Evolutionary conservation across 2,113 vertebrate species (phyloP).

Genomic region (Oreotragus oreotragus): DNA sequence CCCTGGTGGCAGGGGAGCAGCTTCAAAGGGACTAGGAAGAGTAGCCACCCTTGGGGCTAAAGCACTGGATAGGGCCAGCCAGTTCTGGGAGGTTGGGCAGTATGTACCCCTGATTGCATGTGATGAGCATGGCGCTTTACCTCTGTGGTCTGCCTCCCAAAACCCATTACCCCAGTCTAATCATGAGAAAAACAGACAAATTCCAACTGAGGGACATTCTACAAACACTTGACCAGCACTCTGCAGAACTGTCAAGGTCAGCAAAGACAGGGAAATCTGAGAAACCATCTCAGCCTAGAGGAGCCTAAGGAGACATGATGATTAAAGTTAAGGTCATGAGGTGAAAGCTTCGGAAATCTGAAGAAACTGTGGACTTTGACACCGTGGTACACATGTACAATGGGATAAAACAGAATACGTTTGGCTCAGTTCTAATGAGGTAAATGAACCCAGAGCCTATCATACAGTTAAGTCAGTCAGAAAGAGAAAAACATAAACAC

Average conservation of each 20-base stretch:
- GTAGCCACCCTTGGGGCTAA: conserved; percentile 90
- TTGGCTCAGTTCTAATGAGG: not conserved
- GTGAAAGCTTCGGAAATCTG: not conserved
- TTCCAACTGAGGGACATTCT: not conserved
- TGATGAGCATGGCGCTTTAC: not conserved
- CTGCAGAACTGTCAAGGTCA: not conserved
- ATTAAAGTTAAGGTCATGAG: not conserved
- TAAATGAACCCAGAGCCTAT: not conserved
- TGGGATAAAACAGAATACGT: not conserved
- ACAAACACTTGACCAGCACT: not conserved
- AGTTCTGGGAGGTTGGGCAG: conserved; percentile 83
- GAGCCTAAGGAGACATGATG: not conserved
- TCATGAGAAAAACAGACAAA: not conserved
- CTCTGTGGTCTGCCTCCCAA: not conserved
- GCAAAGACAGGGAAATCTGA: not conserved
- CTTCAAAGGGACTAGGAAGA: conserved; percentile 81
- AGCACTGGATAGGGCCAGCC: conserved; percentile 85
- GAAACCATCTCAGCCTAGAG: not conserved
- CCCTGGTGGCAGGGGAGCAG: conserved; percentile 62
- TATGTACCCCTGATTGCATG: not conserved
- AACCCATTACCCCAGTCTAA: not conserved
- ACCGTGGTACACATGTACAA: not conserved
- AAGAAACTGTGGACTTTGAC: not conserved
- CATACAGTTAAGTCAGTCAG: not conserved
- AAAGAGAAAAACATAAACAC: not conserved